phyloP scores from a whole-genome alignment of 2,888 invertebrate species.

The Ornithoptera priamus region DNA sequence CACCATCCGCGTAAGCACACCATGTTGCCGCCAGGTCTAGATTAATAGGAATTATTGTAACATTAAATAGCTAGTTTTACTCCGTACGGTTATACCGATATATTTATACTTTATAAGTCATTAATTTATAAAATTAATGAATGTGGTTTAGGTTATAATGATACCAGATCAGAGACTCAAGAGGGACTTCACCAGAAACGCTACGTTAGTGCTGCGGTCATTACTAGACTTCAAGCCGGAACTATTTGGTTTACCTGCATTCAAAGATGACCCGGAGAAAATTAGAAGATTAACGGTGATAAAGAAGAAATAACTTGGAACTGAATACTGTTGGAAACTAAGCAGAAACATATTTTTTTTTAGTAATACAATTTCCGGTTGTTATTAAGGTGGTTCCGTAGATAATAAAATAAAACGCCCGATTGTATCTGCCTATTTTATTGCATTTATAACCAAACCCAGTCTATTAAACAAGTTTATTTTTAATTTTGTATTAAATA shows the following conservation, averaged over 20 bases:
- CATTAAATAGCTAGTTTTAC: too few relatives aligned
- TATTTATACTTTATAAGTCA: too few relatives aligned
- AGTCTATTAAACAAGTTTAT: slow-evolving; percentile 24
- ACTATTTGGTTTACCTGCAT: slow-evolving; percentile 89
- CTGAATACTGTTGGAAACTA: neutral
- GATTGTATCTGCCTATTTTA: slow-evolving; percentile 17
- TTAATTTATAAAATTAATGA: too few relatives aligned
- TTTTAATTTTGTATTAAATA: slow-evolving; percentile 13
- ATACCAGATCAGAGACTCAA: slow-evolving; percentile 80
- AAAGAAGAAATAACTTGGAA: neutral
- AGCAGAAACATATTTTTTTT: neutral
- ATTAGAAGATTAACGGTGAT: neutral
- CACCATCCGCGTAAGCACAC: too few relatives aligned
- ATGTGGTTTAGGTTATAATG: slow-evolving; percentile 81
- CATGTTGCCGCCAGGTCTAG: too few relatives aligned
- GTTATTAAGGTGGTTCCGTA: neutral
- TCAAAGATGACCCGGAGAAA: slow-evolving; percentile 40
- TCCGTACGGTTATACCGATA: too few relatives aligned
- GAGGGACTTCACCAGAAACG: slow-evolving; percentile 52
- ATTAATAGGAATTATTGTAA: too few relatives aligned
- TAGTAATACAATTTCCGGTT: neutral
- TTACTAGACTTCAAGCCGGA: slow-evolving; percentile 90
- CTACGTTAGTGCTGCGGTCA: slow-evolving; percentile 84
- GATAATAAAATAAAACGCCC: slow-evolving; percentile 21
- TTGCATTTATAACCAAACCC: slow-evolving; percentile 30